Conservation (phyloP, 2,888 invertebrate genomes). For the Yponomeuta plumbellus region DNA sequence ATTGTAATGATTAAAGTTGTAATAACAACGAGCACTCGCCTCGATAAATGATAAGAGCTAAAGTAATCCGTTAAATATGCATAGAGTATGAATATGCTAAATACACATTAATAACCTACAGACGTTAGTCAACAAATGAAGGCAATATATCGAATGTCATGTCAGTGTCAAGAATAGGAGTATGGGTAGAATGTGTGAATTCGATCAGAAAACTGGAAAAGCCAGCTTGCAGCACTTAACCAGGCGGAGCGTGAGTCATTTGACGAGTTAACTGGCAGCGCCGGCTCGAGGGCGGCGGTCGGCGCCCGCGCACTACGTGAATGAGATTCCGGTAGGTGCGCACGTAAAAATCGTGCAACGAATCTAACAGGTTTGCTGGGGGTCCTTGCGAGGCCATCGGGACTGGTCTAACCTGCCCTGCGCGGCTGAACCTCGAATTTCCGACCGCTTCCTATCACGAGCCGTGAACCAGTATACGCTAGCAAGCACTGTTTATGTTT, state of each 20-base stretch:
- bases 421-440: constrained; percentile 70
- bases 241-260: constrained; percentile 71
- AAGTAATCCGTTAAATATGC: constrained; percentile 15
- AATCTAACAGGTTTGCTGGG: constrained; percentile 76
- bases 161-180: constrained; percentile 34
- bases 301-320: constrained; percentile 64
- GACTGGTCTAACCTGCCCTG: constrained; percentile 77
- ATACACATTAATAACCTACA: constrained; percentile 7
- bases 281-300: constrained; percentile 34
- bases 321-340: constrained; percentile 76
- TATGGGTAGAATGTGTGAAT: constrained; percentile 55
- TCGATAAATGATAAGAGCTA: constrained; percentile 9
- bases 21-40: constrained; percentile 5
- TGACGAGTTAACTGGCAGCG: constrained; percentile 71
- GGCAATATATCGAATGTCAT: constrained; percentile 18
- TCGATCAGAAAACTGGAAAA: constrained; percentile 72
- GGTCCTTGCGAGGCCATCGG: constrained; percentile 75
- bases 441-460: constrained; percentile 67
- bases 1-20: not conserved
- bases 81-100: constrained; percentile 14
- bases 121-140: constrained; percentile 12
- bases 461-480: constrained; percentile 31
- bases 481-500: constrained; percentile 14
- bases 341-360: constrained; percentile 77
- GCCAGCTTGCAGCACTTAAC: constrained; percentile 72